Percentiles rank a stretch among this genome's conserved stretches.
phyloP scores from a whole-genome alignment of 92 coral and sea anemone genomes.

The Epizoanthus illoricatus region DNA sequence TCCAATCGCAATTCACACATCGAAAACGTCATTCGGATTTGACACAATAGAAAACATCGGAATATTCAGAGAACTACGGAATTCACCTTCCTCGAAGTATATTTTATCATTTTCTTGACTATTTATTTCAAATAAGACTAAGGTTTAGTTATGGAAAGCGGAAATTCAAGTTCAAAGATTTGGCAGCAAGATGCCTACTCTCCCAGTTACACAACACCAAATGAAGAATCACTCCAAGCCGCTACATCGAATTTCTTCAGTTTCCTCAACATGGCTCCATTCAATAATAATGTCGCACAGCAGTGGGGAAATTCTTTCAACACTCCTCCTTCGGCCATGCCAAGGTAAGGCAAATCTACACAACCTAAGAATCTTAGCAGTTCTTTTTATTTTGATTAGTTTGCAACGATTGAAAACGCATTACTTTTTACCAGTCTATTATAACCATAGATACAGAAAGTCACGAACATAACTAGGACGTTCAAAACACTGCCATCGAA shows the following conservation, averaged over 20 bases:
- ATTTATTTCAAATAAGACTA: neutral
- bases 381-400: neutral
- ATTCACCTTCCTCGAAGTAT: too few relatives aligned
- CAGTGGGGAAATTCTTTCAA: conserved; percentile 13
- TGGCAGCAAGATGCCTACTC: conserved; percentile 31
- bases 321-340: neutral
- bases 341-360: neutral
- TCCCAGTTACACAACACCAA: neutral
- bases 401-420: neutral
- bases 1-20: conserved; percentile 2
- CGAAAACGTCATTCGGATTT: neutral
- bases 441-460: too few relatives aligned
- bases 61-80: neutral
- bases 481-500: too few relatives aligned
- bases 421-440: too few relatives aligned
- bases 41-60: neutral
- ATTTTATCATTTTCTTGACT: too few relatives aligned
- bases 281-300: neutral
- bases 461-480: too few relatives aligned
- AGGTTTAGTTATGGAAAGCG: neutral
- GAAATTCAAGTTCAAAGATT: neutral
- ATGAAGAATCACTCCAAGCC: conserved; percentile 17
- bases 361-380: neutral
- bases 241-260: conserved; percentile 20
- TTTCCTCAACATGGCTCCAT: conserved; percentile 23